Evolutionary conservation across 2,888 invertebrate genomes (phyloP).

Genomic region (Acrobasis repandana): DNA sequence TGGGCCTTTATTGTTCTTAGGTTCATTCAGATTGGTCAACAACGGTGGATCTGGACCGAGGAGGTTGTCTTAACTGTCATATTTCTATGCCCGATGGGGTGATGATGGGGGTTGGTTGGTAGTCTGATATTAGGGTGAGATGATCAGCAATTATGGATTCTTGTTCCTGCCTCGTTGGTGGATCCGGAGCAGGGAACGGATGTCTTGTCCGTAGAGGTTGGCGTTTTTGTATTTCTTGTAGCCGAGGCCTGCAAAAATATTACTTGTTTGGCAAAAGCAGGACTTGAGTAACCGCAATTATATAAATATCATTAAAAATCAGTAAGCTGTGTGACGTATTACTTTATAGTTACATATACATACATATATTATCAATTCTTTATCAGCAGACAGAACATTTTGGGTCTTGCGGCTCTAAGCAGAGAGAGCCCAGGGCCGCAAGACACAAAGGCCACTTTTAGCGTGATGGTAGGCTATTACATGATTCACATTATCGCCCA

Average conservation of each 20-base stretch:
- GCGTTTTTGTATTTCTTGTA: slow-evolving; percentile 54
- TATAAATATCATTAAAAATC: no score
- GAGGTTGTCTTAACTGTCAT: slow-evolving; percentile 49
- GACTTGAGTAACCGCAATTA: no score
- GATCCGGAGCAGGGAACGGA: slow-evolving; percentile 57
- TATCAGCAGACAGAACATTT: no score
- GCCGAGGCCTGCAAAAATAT: slow-evolving; percentile 64
- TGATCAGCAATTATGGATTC: slow-evolving; percentile 49
- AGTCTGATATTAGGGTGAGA: slow-evolving; percentile 47
- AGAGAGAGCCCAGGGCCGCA: no score
- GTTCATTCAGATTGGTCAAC: slow-evolving; percentile 50
- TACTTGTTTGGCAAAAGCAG: no score
- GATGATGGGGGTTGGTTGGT: slow-evolving; percentile 49
- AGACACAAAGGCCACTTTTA: slow-evolving; percentile 12
- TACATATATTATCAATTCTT: no score
- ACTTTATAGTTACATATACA: no score
- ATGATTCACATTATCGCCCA: background rate
- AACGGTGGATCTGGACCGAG: slow-evolving; percentile 62
- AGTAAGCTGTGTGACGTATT: no score
- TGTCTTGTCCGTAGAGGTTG: slow-evolving; percentile 54
- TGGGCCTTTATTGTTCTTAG: slow-evolving; percentile 41
- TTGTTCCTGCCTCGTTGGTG: slow-evolving; percentile 44
- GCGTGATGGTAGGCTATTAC: background rate
- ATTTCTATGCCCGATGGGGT: slow-evolving; percentile 50
- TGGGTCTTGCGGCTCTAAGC: no score